Conservation (phyloP, 2,797 vertebrate species). For the Myoxocephalus aenaeus region DNA sequence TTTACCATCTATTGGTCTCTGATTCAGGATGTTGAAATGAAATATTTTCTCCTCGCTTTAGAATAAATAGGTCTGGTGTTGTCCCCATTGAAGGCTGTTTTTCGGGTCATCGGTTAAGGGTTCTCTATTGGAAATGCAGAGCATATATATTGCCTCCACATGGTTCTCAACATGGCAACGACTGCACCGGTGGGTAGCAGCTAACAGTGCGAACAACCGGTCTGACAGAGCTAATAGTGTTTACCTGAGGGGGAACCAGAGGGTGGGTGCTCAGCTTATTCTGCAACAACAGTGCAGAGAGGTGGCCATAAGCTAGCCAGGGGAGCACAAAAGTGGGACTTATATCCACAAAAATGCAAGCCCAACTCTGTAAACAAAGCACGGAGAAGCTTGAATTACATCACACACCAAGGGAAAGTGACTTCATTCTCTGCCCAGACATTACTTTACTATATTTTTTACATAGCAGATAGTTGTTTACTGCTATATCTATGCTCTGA, state of each 20-base stretch:
- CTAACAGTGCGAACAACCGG: not conserved
- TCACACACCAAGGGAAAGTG: not conserved
- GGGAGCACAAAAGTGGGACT: too few species aligned
- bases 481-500: not conserved
- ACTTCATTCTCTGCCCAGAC: not conserved
- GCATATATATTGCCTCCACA: too few species aligned
- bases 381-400: too few species aligned
- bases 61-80: not conserved
- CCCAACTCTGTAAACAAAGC: too few species aligned
- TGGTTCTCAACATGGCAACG: too few species aligned
- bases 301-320: not conserved
- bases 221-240: not conserved
- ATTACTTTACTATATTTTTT: not conserved
- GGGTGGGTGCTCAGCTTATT: not conserved
- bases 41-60: slow-evolving; percentile 9
- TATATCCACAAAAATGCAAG: too few species aligned
- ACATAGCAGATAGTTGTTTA: too few species aligned
- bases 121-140: not conserved
- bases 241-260: not conserved
- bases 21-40: slow-evolving; percentile 1
- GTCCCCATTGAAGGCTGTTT: not conserved
- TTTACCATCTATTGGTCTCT: not conserved
- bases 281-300: too few species aligned
- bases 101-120: not conserved
- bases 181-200: not conserved